phyloP scores from a whole-genome alignment of 2,888 invertebrate species.

The Yponomeuta evonymella region DNA sequence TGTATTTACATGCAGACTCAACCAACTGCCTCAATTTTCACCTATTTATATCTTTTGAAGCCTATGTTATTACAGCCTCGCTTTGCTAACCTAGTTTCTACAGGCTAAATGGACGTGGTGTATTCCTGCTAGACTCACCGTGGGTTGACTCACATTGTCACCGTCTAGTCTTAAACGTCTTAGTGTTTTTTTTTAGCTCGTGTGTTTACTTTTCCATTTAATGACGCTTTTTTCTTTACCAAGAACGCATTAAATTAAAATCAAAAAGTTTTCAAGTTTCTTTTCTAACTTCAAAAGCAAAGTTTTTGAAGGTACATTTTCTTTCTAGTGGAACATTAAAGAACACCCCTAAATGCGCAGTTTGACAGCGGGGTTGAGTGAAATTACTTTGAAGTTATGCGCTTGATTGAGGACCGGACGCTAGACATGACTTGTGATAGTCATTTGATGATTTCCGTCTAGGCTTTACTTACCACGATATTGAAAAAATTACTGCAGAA shows the following conservation, averaged over 20 bases:
- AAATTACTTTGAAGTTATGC: slow-evolving; percentile 11
- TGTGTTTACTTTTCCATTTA: too few relatives aligned
- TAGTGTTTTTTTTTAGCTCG: too few relatives aligned
- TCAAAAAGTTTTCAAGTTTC: too few relatives aligned
- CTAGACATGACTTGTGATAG: background rate
- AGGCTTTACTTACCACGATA: background rate
- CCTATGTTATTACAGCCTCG: slow-evolving; percentile 10
- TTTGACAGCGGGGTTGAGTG: slow-evolving; percentile 4
- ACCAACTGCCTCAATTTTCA: slow-evolving; percentile 11
- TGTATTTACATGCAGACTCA: background rate
- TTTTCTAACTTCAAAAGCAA: too few relatives aligned
- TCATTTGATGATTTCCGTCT: slow-evolving; percentile 3
- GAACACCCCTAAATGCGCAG: background rate
- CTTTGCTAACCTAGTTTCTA: slow-evolving; percentile 11
- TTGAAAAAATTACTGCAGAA: background rate
- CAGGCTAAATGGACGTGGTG: background rate
- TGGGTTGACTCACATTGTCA: too few relatives aligned
- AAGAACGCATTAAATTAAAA: too few relatives aligned
- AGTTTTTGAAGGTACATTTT: too few relatives aligned
- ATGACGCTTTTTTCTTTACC: too few relatives aligned
- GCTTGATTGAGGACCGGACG: slow-evolving; percentile 10
- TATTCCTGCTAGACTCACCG: background rate
- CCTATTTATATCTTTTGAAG: slow-evolving; percentile 7
- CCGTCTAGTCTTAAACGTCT: too few relatives aligned
- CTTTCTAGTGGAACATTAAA: too few relatives aligned